Percentiles rank a stretch among this genome's conserved stretches.
phyloP scores from a whole-genome alignment of 2,113 vertebrate genomes.

The Actinemys pallida region DNA sequence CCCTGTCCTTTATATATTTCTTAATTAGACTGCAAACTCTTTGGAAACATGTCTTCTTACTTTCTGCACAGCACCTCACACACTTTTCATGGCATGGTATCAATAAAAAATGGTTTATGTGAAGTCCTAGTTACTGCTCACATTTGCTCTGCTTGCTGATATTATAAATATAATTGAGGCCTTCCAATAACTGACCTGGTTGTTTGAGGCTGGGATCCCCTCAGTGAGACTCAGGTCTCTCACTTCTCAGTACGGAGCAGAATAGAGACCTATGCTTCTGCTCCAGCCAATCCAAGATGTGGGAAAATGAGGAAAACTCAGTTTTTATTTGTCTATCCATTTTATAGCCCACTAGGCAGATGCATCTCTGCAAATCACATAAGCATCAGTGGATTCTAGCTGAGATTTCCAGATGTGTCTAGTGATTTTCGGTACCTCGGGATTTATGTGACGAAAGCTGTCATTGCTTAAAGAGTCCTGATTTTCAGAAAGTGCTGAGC shows the following conservation, averaged over 20 bases:
- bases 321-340: not conserved
- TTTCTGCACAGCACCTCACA: not conserved
- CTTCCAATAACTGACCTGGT: not conserved
- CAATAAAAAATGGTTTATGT: not conserved
- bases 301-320: not conserved
- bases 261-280: not conserved
- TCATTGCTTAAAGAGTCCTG: not conserved
- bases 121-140: not conserved
- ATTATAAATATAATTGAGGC: not conserved
- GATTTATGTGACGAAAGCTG: not conserved
- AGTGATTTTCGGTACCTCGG: not conserved
- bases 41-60: not conserved
- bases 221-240: fast-evolving
- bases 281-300: not conserved
- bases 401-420: not conserved
- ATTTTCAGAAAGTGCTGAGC: not conserved
- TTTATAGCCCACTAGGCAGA: not conserved
- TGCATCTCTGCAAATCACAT: not conserved
- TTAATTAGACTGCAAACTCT: not conserved
- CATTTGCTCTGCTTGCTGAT: not conserved
- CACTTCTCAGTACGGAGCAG: not conserved
- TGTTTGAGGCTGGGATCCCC: fast-evolving
- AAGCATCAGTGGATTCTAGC: not conserved
- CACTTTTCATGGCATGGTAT: not conserved
- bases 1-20: not conserved